Conservation (phyloP, 2,888 invertebrate genomes). For the Mesochorus sp. region DNA sequence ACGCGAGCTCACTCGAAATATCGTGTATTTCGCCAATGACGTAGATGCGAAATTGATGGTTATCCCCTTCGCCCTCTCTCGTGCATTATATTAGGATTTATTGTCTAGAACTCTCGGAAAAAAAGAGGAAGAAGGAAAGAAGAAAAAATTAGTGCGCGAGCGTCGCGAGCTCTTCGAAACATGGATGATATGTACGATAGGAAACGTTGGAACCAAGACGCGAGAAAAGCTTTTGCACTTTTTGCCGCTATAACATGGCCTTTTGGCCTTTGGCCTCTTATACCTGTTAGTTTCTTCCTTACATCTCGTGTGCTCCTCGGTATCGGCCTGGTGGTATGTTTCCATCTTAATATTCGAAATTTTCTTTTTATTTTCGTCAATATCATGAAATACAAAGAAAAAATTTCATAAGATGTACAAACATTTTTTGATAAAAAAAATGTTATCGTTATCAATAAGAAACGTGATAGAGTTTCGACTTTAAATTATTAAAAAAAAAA, state of each 20-base stretch:
- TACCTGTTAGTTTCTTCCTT: constrained; percentile 59
- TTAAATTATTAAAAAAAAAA: no score
- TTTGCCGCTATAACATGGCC: constrained; percentile 64
- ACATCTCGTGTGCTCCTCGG: constrained; percentile 56
- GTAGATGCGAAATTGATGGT: constrained; percentile 28
- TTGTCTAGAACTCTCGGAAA: constrained; percentile 4
- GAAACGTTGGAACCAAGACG: constrained; percentile 61
- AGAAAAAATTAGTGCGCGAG: background rate
- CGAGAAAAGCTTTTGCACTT: constrained; percentile 61
- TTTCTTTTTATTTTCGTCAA: constrained; percentile 13
- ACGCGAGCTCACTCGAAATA: constrained; percentile 3
- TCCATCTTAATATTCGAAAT: no score
- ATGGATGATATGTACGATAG: constrained; percentile 42
- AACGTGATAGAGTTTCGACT: background rate
- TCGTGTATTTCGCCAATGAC: constrained; percentile 20
- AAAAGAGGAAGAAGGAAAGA: background rate
- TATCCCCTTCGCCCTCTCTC: background rate
- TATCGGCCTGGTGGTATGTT: constrained; percentile 57
- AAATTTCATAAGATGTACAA: background rate
- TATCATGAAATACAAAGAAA: background rate
- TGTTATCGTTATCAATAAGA: no score
- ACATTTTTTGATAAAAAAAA: no score
- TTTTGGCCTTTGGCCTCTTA: constrained; percentile 65
- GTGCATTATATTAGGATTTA: constrained; percentile 4
- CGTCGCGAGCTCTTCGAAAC: background rate